Percentiles rank a stretch among this genome's conserved stretches.
Conservation (phyloP, 2,113 vertebrate species). For the Apistogramma diplotaenia region DNA sequence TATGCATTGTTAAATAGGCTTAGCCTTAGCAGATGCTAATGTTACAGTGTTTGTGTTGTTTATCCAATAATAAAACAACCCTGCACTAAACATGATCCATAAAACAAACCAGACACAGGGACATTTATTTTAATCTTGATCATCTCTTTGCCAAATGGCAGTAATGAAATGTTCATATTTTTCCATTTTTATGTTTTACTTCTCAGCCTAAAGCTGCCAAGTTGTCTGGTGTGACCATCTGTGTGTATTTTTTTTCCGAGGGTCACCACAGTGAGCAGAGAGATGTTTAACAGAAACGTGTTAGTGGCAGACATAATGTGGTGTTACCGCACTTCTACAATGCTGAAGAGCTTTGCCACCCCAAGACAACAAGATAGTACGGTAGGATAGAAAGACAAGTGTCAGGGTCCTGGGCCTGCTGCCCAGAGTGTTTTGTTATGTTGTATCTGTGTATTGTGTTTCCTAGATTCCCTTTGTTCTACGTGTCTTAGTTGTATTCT, state of each 20-base stretch:
- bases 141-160: constrained; percentile 53
- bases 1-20: constrained; percentile 23
- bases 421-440: too few species aligned
- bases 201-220: constrained; percentile 45
- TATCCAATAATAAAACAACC: constrained; percentile 54
- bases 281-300: constrained; percentile 25
- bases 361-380: not conserved
- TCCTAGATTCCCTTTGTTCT: too few species aligned
- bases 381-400: not conserved
- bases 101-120: constrained; percentile 53
- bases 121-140: constrained; percentile 54
- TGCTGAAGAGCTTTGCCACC: not conserved
- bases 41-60: constrained; percentile 46
- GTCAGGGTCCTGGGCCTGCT: too few species aligned
- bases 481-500: too few species aligned
- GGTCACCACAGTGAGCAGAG: constrained; percentile 28
- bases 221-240: constrained; percentile 58
- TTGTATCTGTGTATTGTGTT: too few species aligned
- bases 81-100: constrained; percentile 54
- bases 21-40: constrained; percentile 45
- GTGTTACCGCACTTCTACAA: constrained; percentile 1
- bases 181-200: constrained; percentile 17
- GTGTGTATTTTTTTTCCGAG: constrained; percentile 42
- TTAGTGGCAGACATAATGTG: constrained; percentile 5
- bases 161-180: constrained; percentile 46